Evolutionary conservation across 2,113 vertebrate genomes (phyloP), one percentile per base, ranked within the genome.

Genomic region (Andinoacara biseriatus): DNA sequence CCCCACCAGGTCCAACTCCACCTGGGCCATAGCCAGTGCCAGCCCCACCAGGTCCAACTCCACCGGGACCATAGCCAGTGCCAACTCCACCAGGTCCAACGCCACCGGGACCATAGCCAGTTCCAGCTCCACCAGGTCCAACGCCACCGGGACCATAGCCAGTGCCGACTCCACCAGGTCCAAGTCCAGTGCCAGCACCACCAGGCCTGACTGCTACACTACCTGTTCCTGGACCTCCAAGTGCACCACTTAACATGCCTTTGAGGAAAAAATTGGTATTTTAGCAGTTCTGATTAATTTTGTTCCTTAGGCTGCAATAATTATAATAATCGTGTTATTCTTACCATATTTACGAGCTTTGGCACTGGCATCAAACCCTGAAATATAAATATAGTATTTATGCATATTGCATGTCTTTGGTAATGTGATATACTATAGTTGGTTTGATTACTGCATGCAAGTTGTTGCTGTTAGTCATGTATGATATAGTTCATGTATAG

Each of bases 311-410:
- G n/a, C 26, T 72, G n/a, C 49, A 72, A 33, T 54, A 72, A 72
- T 52, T 52, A 31, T 1, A 72, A 0, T 14, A 43, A 10, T 69
- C 2, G 33, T 33, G 7, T 5, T 15, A 58, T n/a, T 20, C 83
- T 88, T 87, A 94, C 93, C 93, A 85, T 94, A 94, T 94, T 94
- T 94, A 63, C 90, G 93, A 72, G 93, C 92, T 89, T 94, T 94
- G 31, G 93, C 93, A 43, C 18, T 88, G 58, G 88, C 84, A 60
- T 94, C 92, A 81, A 93, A 93, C 3, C 88, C 93, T 93, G 76
- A 82, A 92, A 91, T 52, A 74, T 1, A 86, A 60, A 79, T 15
- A 62, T n/a, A 58, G 1, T 59, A 15, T 57, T 54, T 38, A 59
- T n/a, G 58, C 17, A 46, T 22, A 22, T 7, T 62, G 17, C 8